phyloP scores from a whole-genome alignment of 92 coral and sea anemone species.

The Phenganax stokvisi region DNA sequence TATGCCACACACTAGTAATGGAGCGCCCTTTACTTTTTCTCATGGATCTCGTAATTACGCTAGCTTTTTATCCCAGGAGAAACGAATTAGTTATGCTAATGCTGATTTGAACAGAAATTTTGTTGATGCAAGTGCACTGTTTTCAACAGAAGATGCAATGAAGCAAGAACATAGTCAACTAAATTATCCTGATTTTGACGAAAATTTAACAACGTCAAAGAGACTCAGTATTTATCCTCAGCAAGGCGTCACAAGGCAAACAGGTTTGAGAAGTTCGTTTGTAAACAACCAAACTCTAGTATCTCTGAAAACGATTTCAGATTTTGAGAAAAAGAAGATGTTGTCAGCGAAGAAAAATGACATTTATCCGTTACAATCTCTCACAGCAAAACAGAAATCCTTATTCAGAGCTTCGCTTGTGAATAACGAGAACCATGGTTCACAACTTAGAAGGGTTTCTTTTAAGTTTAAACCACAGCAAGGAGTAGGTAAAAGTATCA shows the following conservation, averaged over 20 bases:
- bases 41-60: slow-evolving; percentile 21
- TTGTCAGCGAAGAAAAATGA: too few species aligned
- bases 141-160: neutral
- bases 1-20: slow-evolving; percentile 84
- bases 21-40: slow-evolving; percentile 64
- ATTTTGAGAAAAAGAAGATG: too few species aligned
- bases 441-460: neutral
- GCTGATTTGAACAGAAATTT: neutral
- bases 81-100: neutral
- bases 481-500: neutral
- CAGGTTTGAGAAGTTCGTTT: neutral
- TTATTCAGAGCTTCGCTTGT: too few species aligned
- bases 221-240: neutral
- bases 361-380: too few species aligned
- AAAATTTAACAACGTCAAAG: neutral
- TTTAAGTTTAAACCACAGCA: neutral
- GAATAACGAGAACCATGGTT: too few species aligned
- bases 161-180: neutral
- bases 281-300: too few species aligned
- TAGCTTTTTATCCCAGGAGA: neutral
- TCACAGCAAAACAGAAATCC: too few species aligned
- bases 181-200: neutral
- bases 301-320: too few species aligned
- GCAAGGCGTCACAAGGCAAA: neutral
- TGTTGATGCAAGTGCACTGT: neutral